These are phyloP conservation scores for Oscheius onirici DNA, from an alignment of 2,888 invertebrate genomes.

Conservation along the genomic window DNA sequence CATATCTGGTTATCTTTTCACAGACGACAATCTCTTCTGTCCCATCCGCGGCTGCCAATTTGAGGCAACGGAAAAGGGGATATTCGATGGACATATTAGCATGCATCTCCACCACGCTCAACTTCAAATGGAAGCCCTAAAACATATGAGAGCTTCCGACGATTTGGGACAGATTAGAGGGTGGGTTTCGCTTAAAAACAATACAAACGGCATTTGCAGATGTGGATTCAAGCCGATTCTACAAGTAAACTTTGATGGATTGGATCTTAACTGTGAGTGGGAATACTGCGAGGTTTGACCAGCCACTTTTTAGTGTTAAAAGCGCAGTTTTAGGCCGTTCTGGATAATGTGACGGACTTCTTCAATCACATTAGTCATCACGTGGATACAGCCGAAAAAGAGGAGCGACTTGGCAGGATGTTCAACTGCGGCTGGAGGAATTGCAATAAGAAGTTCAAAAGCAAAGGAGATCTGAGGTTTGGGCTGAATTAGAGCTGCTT, in stretches of 20 bases:
- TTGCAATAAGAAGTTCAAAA: not conserved
- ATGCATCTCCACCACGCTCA: slow-evolving; percentile 8
- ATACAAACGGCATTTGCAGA: not conserved
- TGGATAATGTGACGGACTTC: not conserved
- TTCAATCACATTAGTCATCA: not conserved
- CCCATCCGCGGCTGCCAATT: slow-evolving; percentile 6
- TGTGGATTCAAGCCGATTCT: not conserved
- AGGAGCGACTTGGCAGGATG: not conserved
- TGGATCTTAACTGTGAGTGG: slow-evolving; percentile 4
- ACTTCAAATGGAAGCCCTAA: slow-evolving; percentile 2
- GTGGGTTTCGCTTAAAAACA: too few relatives aligned
- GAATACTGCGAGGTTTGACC: slow-evolving; percentile 20
- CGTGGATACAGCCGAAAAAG: not conserved
- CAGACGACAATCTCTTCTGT: not conserved
- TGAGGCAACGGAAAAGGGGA: not conserved
- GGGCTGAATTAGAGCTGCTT: too few relatives aligned
- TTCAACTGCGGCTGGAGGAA: slow-evolving; percentile 9
- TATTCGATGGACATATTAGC: not conserved
- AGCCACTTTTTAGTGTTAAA: not conserved
- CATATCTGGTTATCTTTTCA: not conserved
- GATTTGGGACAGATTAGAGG: too few relatives aligned
- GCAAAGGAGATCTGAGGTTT: slow-evolving; percentile 2
- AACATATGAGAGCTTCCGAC: not conserved
- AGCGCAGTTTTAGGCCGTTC: not conserved
- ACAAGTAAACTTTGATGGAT: not conserved